phyloP scores from a whole-genome alignment of 2,888 invertebrate species.

The Trachelus troglodyta region DNA sequence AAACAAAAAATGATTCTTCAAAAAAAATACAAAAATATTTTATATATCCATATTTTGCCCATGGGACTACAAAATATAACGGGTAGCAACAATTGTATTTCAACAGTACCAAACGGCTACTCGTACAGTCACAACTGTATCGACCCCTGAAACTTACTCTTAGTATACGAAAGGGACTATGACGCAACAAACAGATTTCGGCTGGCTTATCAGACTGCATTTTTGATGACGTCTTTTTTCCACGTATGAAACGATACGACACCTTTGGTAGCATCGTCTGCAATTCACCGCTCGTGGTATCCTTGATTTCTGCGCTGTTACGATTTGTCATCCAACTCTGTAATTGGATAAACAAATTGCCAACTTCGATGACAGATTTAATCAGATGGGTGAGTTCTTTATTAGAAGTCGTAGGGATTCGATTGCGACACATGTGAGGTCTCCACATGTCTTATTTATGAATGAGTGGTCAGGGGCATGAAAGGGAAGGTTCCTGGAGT shows the following conservation, averaged over 20 bases:
- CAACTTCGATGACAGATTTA: not conserved
- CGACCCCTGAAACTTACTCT: constrained; percentile 70
- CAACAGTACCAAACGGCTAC: not conserved
- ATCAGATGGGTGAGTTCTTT: too few relatives aligned
- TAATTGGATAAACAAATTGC: constrained; percentile 12
- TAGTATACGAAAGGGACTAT: constrained; percentile 79
- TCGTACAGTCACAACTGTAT: fast-evolving
- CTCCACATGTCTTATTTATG: too few relatives aligned
- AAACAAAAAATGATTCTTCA: not conserved
- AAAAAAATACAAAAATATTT: not conserved
- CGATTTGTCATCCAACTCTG: constrained; percentile 66
- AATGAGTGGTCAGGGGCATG: too few relatives aligned
- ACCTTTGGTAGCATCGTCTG: constrained; percentile 70
- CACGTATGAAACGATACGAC: constrained; percentile 26
- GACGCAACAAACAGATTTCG: constrained; percentile 79
- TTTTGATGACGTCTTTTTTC: constrained; percentile 19
- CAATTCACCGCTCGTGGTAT: constrained; percentile 66
- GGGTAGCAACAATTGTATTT: not conserved
- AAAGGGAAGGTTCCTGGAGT: too few relatives aligned
- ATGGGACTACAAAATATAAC: too few relatives aligned
- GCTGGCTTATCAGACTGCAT: constrained; percentile 53
- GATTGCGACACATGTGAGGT: too few relatives aligned
- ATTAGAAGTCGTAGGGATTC: too few relatives aligned
- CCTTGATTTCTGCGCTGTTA: constrained; percentile 42
- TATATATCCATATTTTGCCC: not conserved